Conservation (phyloP, 2,797 vertebrate species). For the Avahi laniger region DNA sequence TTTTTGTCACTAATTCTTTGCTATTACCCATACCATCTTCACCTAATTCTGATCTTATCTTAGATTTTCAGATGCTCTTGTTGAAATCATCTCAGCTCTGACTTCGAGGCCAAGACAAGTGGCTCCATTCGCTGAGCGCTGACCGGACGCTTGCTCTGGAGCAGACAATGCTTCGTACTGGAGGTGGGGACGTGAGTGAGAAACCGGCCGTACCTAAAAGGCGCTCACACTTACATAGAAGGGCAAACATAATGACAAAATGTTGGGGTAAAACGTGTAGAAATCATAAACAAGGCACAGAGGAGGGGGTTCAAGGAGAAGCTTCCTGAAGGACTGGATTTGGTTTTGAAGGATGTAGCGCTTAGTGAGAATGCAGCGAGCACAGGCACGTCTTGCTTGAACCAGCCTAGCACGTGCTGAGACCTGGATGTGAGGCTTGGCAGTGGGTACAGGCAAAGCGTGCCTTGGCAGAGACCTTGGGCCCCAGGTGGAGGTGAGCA, state of each 20-base stretch:
- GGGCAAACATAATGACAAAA: background rate
- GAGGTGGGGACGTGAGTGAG: background rate
- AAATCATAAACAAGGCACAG: background rate
- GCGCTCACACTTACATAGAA: background rate
- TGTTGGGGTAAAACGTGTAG: background rate
- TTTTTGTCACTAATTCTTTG: constrained; percentile 21
- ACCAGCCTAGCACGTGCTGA: background rate
- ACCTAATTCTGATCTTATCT: background rate
- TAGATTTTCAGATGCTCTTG: background rate
- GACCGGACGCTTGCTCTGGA: background rate
- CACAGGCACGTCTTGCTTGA: background rate
- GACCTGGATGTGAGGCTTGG: background rate
- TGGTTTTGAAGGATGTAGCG: background rate
- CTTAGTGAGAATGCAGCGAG: background rate
- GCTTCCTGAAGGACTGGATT: background rate
- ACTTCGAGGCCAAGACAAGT: background rate
- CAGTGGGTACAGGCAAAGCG: background rate
- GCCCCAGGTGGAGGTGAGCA: background rate
- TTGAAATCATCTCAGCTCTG: background rate
- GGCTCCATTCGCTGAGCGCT: background rate
- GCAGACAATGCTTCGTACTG: background rate
- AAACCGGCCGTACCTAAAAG: background rate
- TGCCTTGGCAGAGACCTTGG: background rate
- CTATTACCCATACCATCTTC: background rate
- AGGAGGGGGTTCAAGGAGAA: background rate